Percentiles rank a stretch among this genome's conserved stretches.
These are phyloP conservation scores for Natator depressus DNA, from an alignment of 2,113 vertebrate genomes.

Conservation along the genomic window DNA sequence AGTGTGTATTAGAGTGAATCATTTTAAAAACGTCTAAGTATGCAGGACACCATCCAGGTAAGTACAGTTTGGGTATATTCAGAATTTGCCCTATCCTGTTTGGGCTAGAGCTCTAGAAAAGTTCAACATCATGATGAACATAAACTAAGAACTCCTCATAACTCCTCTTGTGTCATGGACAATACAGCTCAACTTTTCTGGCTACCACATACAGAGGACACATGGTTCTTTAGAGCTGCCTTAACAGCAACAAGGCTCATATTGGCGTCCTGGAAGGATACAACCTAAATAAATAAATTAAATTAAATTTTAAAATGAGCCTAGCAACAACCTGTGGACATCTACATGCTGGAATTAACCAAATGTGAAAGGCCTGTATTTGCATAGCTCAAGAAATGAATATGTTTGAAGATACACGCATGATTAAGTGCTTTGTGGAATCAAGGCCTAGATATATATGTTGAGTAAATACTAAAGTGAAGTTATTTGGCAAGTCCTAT, in stretches of 20 bases:
- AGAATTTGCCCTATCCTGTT: neutral
- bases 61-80: neutral
- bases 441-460: slow-evolving; percentile 32
- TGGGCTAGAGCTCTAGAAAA: neutral
- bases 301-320: neutral
- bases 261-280: neutral
- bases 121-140: neutral
- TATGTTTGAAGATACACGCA: neutral
- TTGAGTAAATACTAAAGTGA: slow-evolving; percentile 50
- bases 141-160: neutral
- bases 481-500: slow-evolving; percentile 33
- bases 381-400: neutral
- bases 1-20: neutral
- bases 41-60: neutral
- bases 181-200: neutral
- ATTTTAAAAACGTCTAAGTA: neutral
- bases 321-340: neutral
- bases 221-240: neutral
- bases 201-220: neutral
- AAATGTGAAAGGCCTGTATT: neutral
- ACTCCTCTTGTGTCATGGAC: neutral
- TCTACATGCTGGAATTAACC: slow-evolving; percentile 5
- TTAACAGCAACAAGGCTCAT: neutral
- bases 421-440: slow-evolving; percentile 15
- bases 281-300: neutral